Base-by-base conservation (phyloP, 1,140 invertebrate genomes). In the Lucilia sericata region DNA sequence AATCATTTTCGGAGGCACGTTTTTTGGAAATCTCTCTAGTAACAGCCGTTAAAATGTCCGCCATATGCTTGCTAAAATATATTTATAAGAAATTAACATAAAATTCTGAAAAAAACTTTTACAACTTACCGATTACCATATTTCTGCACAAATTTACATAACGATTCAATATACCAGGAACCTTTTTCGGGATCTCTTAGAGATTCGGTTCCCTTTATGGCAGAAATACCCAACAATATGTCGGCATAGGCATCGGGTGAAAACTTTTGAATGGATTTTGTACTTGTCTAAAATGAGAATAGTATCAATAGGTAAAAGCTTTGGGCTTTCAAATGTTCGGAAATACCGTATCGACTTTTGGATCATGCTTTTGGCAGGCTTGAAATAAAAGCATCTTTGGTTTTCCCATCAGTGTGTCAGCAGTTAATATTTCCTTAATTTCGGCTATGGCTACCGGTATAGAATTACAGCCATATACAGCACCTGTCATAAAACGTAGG, bases 331-430 rank as follows among this genome's bases (percentile, higher is more conserved):
- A 49, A 60, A 82, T 10, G n/a, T 36, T 78, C 25, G 25, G 3
- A 30, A 30, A 42, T 25, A 80, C 76, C 42, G 76, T 80, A 49
- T 80, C 76, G 17, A 80, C 17, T n/a, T 74, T 42, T 7, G 84
- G 21, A 80, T 76, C 81, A 19, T 83, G 47, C 47, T 36, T 80
- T 84, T 91, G 90, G 60, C 90, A 91, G 0, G 90, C 89, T 85
- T 91, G 90, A n/a, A 91, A 86, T 30, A 91, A 85, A 0, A 91
- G 84, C 7, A 91, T 17, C 85, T 91, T 91, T 36, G 87, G 87
- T 51, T 89, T 91, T 21, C 86, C 84, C 17, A 80, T 55, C 8
- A 91, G 82, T 7, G 74, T 74, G 2, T 87, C 84, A 8, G 85
- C 80, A 8, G 86, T 87, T 4, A 91, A 84, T 8, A 90, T 86